Conservation (phyloP, 2,113 vertebrate species). For the Phocoena phocoena region DNA sequence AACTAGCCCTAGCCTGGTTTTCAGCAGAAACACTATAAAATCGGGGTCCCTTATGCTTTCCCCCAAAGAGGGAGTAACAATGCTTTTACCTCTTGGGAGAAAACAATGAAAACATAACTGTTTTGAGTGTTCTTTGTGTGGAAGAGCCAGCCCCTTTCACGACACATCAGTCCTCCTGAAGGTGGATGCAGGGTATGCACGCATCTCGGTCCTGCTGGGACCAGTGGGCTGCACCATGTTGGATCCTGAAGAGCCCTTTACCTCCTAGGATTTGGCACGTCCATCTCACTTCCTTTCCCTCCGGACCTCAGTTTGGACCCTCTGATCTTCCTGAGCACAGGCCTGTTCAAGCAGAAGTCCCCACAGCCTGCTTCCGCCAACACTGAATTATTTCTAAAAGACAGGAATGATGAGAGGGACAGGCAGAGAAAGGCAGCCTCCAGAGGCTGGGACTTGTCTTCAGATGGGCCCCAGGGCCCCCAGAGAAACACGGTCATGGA, state of each 20-base stretch:
- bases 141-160: not conserved
- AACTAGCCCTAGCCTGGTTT: not conserved
- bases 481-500: not conserved
- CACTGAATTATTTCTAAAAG: not conserved
- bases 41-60: not conserved
- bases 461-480: too few relatives aligned
- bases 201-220: not conserved
- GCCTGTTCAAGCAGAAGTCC: not conserved
- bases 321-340: not conserved
- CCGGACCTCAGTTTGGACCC: not conserved
- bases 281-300: not conserved
- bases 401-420: not conserved
- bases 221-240: accelerated
- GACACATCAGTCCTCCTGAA: not conserved
- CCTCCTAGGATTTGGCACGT: not conserved
- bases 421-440: not conserved
- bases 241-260: not conserved
- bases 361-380: not conserved
- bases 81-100: not conserved
- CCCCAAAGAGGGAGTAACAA: not conserved
- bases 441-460: not conserved
- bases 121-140: not conserved
- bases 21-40: not conserved
- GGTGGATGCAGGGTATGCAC: not conserved
- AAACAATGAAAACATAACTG: not conserved